Evolutionary conservation across 2,113 vertebrate species (phyloP).

Genomic region (Anseranas semipalmata): DNA sequence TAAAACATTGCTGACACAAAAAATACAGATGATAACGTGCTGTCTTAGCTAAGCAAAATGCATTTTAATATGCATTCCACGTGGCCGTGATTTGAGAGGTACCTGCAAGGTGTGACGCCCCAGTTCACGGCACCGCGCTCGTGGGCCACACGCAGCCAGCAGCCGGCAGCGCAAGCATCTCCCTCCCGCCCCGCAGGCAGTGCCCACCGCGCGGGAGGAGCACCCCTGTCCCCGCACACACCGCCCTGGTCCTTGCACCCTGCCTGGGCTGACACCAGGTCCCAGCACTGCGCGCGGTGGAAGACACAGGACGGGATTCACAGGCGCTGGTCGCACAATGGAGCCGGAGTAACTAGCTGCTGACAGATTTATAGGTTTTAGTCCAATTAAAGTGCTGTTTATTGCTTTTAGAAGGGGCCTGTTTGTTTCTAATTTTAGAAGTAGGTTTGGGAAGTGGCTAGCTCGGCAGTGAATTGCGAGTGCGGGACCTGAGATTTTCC

Average conservation of each 20-base stretch:
- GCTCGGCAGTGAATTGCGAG: neutral
- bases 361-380: slow-evolving; percentile 49
- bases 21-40: fast-evolving
- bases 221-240: fast-evolving
- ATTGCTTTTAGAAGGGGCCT: slow-evolving; percentile 27
- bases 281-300: neutral
- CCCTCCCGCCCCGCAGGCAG: neutral
- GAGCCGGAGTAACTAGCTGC: neutral
- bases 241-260: neutral
- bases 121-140: fast-evolving
- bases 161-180: neutral
- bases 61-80: fast-evolving
- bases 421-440: slow-evolving; percentile 62
- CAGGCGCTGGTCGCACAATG: slow-evolving; percentile 1
- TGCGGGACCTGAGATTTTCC: neutral
- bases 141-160: neutral
- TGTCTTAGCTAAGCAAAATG: neutral
- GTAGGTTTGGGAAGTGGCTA: neutral
- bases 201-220: neutral
- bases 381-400: slow-evolving; percentile 55
- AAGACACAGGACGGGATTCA: neutral
- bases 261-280: neutral
- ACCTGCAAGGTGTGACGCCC: neutral
- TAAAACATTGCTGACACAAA: neutral
- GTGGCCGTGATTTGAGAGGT: neutral